phyloP scores from a whole-genome alignment of 2,888 invertebrate species.

The Tholera decimalis region DNA sequence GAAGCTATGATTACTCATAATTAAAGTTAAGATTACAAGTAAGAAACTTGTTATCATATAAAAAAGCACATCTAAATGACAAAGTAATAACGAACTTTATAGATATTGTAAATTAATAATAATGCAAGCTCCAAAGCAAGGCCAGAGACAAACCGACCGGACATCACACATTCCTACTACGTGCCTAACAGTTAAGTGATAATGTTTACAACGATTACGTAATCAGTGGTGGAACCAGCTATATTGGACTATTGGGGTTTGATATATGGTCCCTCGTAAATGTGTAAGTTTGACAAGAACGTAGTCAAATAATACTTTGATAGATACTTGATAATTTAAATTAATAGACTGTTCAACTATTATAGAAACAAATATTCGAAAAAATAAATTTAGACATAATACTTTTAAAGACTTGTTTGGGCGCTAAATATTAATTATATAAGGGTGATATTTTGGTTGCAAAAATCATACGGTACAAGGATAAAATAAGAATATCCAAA shows the following conservation, averaged over 20 bases:
- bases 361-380: background rate
- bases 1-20: background rate
- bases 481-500: background rate
- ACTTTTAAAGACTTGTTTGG: background rate
- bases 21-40: background rate
- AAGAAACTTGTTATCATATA: conserved; percentile 21
- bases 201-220: conserved; percentile 72
- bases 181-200: conserved; percentile 69
- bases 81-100: conserved; percentile 32
- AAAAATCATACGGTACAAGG: background rate
- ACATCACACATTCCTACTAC: conserved; percentile 65
- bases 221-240: conserved; percentile 67
- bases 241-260: conserved; percentile 58
- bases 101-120: conserved; percentile 28
- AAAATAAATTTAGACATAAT: background rate
- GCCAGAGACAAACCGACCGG: conserved; percentile 60
- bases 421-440: background rate
- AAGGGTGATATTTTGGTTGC: background rate
- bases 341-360: background rate
- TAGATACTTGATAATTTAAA: background rate
- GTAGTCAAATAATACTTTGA: conserved; percentile 9
- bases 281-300: conserved; percentile 10
- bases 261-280: conserved; percentile 5
- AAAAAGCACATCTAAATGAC: conserved; percentile 22
- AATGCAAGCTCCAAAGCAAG: conserved; percentile 50